Base-by-base conservation (phyloP, 2,888 invertebrate species). In the Xanthia icteritia region DNA sequence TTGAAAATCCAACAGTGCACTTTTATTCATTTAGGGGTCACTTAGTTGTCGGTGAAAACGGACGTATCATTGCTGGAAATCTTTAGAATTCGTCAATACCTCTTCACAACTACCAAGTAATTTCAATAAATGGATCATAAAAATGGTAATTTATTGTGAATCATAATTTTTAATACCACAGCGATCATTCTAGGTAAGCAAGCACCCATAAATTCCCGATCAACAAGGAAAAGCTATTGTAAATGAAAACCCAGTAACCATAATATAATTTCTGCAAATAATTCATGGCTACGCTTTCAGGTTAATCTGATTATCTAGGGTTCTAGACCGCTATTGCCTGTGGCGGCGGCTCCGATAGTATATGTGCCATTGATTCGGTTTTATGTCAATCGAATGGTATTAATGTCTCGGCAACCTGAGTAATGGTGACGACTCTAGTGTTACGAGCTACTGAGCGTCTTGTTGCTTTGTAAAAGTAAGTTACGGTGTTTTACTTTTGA, bases 231-330 rank as follows among this genome's bases (percentile, higher is more conserved):
- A 73, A 76, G 58, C 71, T 48, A 66, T 76, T 76, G 65, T 64
- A 75, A 73, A 76, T 70, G 73, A 69, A 79, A 73, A 73, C 36
- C n/a, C 65, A 45, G 68, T 76, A 68, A 77, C 64, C 67, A 58
- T 58, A 48, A 48, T 72, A 77, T 71, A 86, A 83, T 83, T 73
- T 76, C 73, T 79, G 66, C 72, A 76, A 82, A 82, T 84, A 84
- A 86, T 86, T 82, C 81, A 81, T 76, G 80, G 87, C 83, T 78
- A 84, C 84, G 88, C 90, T 91, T 90, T 88, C 89, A 87, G 86
- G 74, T 76, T 91, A 89, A 91, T 90, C 84, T 84, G 89, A 90
- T 90, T 90, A 91, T 86, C 85, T 86, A 71, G 85, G 78, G 69
- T 83, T 86, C 84, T 83, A 80, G 85, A 83, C 79, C 83, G 79